Evolutionary conservation across 2,113 vertebrate species (phyloP), one percentile per base, ranked within the genome.

Genomic region (Copsychus sechellarum): DNA sequence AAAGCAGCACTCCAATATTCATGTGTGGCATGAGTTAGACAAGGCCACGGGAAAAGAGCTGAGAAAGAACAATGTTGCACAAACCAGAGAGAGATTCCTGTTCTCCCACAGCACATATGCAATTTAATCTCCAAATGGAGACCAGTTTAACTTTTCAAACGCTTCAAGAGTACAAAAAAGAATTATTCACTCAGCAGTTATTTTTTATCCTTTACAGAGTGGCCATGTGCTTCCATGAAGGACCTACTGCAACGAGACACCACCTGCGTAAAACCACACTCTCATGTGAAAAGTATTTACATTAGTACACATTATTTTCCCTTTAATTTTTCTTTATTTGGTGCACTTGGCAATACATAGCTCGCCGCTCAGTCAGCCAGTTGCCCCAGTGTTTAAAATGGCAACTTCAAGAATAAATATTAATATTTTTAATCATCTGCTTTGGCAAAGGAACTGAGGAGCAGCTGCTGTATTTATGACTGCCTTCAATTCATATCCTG

Each of bases 371-470:
- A 66, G 58, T 31, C 71, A 58, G 62, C 72, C 81, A 88, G 78
- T 83, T 92, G 71, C 62, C 58, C 76, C 29, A 14, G 8, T 58
- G 62, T 73, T 95, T 77, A 85, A 73, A 67, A 40, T 69, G 82
- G 88, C 88, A 90, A 86, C 67, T 87, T 76, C 71, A 66, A 92
- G 92, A 91, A 88, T 92, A 97, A 95, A 95, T 94, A 94, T 95
- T 94, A 90, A 89, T 94, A 90, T 74, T 96, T 94, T 88, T 81
- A 88, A 95, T 66, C 69, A 76, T 80, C 82, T 83, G 36, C 8
- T 86, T 78, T 95, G 85, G 92, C 94, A 92, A 88, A 81, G 72
- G 64, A 86, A 74, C 72, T 31, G 56, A 92, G 69, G n/a, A 94
- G 72, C 85, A 93, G 94, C 88, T 95, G 88, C 76, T 86, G 72